Evolutionary conservation across 2,888 invertebrate genomes (phyloP), one percentile per base, ranked within the genome.

Genomic region (Erebia aethiops): DNA sequence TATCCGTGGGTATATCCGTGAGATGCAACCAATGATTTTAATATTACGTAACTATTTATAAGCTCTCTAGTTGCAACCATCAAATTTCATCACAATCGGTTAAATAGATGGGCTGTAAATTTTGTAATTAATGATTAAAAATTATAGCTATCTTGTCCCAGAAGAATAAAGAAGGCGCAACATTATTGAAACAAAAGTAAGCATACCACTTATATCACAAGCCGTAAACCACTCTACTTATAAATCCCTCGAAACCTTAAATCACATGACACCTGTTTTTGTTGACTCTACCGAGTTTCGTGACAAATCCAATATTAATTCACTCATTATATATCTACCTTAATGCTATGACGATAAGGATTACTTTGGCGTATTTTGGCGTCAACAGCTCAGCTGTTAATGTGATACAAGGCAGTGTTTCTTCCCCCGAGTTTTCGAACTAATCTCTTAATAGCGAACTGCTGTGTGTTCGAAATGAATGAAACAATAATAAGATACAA

Each of bases 221-320:
- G 35, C 16, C 57, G 21, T 35, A 60, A 60, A 60, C 35, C 60
- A 26, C 51, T 13, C 26, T 1, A 8, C 52, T 52, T 62, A 5
- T 57, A 57, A 57, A 26, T 57, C 56, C 56, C 26, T 57, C 13
- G 26, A 26, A 57, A 57, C 56, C 56, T 57, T 57, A 57, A 57
- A 26, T 57, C 56, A 57, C 56, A 26, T 57, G 56, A 57, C 56
- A 57, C 56, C 56, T 57, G 56, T 57, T 57, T 57, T 57, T 57
- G 54, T 26, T 21, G 21, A 26, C 16, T 16, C 56, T 57, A 21
- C 56, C 21, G 26, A 57, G 21, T 57, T 57, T 11, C 56, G 4
- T 57, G 21, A 26, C 21, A 57, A 57, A 57, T 57, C 14, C 26
- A 21, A 57, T 3, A 14, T 57, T 26, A 7, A 13, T 46, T 14